Evolutionary conservation across 2,797 vertebrate genomes (phyloP).

Genomic region (Sebastes nivosus): DNA sequence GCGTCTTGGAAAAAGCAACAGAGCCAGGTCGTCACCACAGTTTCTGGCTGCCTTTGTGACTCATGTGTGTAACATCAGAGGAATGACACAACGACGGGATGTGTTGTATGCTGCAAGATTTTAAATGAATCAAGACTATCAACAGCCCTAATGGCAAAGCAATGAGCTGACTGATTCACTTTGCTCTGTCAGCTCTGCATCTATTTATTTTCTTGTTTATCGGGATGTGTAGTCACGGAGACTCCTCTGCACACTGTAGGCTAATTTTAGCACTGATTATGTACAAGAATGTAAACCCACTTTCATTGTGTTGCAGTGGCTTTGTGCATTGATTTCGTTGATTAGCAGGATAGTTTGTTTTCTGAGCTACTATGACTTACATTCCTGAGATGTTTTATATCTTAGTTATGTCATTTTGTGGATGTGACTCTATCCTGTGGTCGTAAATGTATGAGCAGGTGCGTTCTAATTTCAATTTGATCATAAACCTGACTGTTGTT

Average conservation of each 20-base stretch:
- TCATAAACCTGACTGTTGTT: neutral
- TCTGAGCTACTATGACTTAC: neutral
- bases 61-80: slow-evolving; percentile 56
- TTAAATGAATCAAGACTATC: slow-evolving; percentile 11
- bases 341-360: neutral
- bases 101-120: slow-evolving; percentile 10
- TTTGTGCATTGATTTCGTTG: neutral
- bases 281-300: slow-evolving; percentile 1
- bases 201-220: neutral
- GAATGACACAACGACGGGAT: slow-evolving; percentile 50
- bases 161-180: neutral
- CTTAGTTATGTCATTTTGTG: neutral
- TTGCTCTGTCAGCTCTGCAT: neutral
- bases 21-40: slow-evolving; percentile 6
- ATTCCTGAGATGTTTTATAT: slow-evolving; percentile 16
- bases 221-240: neutral
- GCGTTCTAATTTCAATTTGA: neutral
- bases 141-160: neutral
- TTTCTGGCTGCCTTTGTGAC: slow-evolving; percentile 54
- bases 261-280: slow-evolving; percentile 22
- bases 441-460: neutral
- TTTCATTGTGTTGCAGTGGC: neutral
- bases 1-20: slow-evolving; percentile 19
- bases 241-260: slow-evolving; percentile 7
- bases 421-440: neutral